Evolutionary conservation across 2,888 invertebrate genomes (phyloP).

Genomic region (Bellardia pandia): DNA sequence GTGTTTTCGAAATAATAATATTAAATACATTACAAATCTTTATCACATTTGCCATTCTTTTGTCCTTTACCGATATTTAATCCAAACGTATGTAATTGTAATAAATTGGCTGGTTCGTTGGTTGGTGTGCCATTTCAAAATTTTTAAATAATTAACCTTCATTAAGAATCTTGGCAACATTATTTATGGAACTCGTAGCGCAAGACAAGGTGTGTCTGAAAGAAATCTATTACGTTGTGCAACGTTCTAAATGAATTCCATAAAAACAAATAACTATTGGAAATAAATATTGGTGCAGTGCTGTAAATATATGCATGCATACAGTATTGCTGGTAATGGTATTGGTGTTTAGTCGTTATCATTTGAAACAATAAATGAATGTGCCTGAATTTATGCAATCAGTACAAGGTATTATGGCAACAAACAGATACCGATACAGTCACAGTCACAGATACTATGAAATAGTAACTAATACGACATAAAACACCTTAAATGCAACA

Average conservation of each 20-base stretch:
- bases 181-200: constrained; percentile 38
- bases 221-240: constrained; percentile 36
- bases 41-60: not conserved
- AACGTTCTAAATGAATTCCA: constrained; percentile 19
- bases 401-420: constrained; percentile 55
- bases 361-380: constrained; percentile 52
- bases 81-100: constrained; percentile 8
- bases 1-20: too few relatives aligned
- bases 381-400: constrained; percentile 60
- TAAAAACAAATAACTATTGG: constrained; percentile 41
- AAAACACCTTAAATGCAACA: too few relatives aligned
- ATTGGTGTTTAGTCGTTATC: constrained; percentile 64
- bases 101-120: constrained; percentile 12
- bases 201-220: constrained; percentile 60
- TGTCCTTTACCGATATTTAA: not conserved
- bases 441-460: constrained; percentile 17
- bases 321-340: not conserved
- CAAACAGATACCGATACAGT: constrained; percentile 29
- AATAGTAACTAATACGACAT: not conserved
- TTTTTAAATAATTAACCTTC: constrained; percentile 50
- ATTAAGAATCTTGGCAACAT: constrained; percentile 41
- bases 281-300: constrained; percentile 53
- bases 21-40: too few relatives aligned
- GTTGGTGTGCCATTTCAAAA: constrained; percentile 28
- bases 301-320: not conserved